Base-by-base conservation (phyloP, 64 coral and sea anemone species). In the Montipora capricornis region DNA sequence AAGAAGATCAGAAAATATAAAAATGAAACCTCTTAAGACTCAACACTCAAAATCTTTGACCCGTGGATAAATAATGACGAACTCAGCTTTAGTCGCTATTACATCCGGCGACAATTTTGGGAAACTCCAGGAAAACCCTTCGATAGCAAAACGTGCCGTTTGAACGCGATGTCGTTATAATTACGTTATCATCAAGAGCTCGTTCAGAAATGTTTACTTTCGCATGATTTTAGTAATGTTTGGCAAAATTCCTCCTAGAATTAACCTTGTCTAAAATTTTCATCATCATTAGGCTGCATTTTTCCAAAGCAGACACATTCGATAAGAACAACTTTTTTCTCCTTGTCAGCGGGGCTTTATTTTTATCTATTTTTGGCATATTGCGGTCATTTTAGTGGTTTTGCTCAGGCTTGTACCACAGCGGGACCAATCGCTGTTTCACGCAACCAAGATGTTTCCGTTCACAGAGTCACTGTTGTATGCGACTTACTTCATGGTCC, bases 291-390 rank as follows among this genome's bases (percentile, higher is more conserved):
- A 15, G 11, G 1, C 8, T 64, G 61, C 4, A 64, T 4, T 11
- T 64, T 4, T 14, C 4, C 19, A 4, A 19, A 71, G 17, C 68
- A 71, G 68, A 71, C 19, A 16, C 3, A 64, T 19, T 20, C 20
- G 6, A 15, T 15, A 17, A 20, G 20, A 7, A 3, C 5, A 15
- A 20, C 26, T 49, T 16, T 13, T 48, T 78, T 80, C 5, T n/a
- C 26, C 4, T 4, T 47, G 7, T 22, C 59, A 84, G 81, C 58
- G 58, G 60, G 60, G 57, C 14, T 46, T 82, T 45, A 8, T 44
- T 84, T 67, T 84, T 45, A 0, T 14, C 81, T 84, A 86, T 86
- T 86, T 86, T 86, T 73, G 66, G 46, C 82, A 11, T 45, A 47
- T 76, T 76, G 5, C 19, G 7, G 7, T 29, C 6, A 76, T 78